These are phyloP conservation scores for Collichthys lucidus DNA, from an alignment of 2,113 vertebrate genomes.

Conservation along the genomic window DNA sequence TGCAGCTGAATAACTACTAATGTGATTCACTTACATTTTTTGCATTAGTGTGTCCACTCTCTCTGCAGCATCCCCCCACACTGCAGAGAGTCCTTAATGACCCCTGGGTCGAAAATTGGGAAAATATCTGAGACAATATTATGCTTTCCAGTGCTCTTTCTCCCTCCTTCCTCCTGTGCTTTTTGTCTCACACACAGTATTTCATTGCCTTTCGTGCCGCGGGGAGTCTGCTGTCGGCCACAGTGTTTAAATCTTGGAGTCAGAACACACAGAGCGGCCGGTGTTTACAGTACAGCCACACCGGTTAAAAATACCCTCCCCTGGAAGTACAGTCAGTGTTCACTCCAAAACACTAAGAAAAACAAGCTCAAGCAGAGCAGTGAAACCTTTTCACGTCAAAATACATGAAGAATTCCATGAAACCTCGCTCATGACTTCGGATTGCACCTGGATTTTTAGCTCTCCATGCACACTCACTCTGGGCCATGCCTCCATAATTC, in stretches of 20 bases:
- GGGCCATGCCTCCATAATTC: not conserved
- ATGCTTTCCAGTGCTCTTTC: conserved; percentile 44
- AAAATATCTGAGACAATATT: conserved; percentile 62
- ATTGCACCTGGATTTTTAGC: not conserved
- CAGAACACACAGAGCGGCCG: conserved; percentile 73
- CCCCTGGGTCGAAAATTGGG: conserved; percentile 43
- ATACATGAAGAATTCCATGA: not conserved
- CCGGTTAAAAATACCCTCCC: conserved; percentile 70
- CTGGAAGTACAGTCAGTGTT: conserved; percentile 60
- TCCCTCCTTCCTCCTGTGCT: conserved; percentile 26
- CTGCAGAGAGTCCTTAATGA: conserved; percentile 53
- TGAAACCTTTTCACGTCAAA: not conserved
- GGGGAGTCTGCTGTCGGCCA: conserved; percentile 58
- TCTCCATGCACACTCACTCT: not conserved
- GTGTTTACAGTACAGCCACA: conserved; percentile 75
- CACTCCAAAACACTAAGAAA: conserved; percentile 45
- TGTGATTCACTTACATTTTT: conserved; percentile 30
- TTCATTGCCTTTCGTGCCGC: conserved; percentile 58
- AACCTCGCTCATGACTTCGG: not conserved
- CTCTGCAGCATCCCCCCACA: conserved; percentile 14
- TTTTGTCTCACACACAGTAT: conserved; percentile 53
- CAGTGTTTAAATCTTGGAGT: conserved; percentile 72
- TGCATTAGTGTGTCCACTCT: conserved; percentile 26
- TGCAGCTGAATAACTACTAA: conserved; percentile 30
- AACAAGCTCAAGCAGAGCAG: not conserved